Evolutionary conservation across 1,140 invertebrate species (phyloP).

Genomic region (Pseudoatta argentina): DNA sequence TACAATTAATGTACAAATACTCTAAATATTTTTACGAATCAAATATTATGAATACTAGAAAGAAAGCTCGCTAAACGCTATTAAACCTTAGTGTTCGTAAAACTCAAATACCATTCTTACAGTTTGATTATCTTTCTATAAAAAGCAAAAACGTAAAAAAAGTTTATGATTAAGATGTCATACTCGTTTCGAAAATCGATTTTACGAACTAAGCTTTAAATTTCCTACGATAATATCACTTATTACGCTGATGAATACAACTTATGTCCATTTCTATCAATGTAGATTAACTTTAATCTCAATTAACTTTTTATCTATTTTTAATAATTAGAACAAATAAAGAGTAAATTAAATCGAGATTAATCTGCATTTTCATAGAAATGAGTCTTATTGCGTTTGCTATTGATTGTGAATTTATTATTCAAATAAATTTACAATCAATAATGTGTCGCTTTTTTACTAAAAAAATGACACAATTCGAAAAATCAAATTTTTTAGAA

Average conservation of each 20-base stretch:
- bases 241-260: background rate
- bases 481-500: too few relatives aligned
- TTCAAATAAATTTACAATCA: background rate
- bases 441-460: background rate
- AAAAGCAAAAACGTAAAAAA: conserved; percentile 11
- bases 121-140: conserved; percentile 31
- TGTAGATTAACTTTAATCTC: too few relatives aligned
- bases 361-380: too few relatives aligned
- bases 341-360: too few relatives aligned
- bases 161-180: background rate
- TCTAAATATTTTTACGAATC: conserved; percentile 31
- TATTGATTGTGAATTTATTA: conserved; percentile 23
- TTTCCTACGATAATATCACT: background rate
- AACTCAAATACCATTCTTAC: background rate
- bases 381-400: background rate
- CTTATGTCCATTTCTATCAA: too few relatives aligned
- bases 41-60: background rate
- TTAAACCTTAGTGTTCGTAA: background rate
- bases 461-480: too few relatives aligned
- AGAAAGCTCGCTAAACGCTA: background rate
- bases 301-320: too few relatives aligned
- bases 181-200: background rate
- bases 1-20: conserved; percentile 43
- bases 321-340: too few relatives aligned
- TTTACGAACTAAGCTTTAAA: background rate